Conservation (phyloP, 2,797 vertebrate species). For the Silurus aristotelis region DNA sequence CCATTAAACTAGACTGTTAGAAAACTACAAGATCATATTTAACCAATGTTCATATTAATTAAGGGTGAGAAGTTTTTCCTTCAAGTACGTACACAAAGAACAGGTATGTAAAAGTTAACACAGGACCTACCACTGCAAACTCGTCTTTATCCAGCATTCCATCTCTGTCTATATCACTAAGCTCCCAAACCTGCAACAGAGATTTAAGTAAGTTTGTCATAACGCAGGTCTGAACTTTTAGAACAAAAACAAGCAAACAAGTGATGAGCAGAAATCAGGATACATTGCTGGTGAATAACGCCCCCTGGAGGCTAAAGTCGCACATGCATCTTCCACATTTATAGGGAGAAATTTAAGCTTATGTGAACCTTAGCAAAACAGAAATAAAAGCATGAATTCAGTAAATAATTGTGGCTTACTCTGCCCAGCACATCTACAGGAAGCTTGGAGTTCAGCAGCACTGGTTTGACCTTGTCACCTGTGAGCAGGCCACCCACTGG, state of each 20-base stretch:
- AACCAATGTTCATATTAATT: not conserved
- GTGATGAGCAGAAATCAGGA: not conserved
- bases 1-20: not conserved
- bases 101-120: conserved; percentile 75
- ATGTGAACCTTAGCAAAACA: not conserved
- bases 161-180: conserved; percentile 95
- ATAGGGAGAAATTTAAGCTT: not conserved
- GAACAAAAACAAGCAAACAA: not conserved
- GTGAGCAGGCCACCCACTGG: conserved; percentile 89
- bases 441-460: conserved; percentile 96
- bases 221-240: not conserved
- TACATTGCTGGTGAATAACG: not conserved
- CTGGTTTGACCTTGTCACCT: conserved; percentile 97
- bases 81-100: not conserved
- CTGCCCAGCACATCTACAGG: conserved; percentile 95
- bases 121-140: conserved; percentile 88
- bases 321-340: not conserved
- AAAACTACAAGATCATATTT: not conserved
- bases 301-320: conserved; percentile 37
- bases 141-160: conserved; percentile 97
- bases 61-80: not conserved
- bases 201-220: not conserved
- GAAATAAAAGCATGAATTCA: not conserved
- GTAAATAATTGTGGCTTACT: conserved; percentile 69
- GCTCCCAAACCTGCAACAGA: conserved; percentile 89